These are phyloP conservation scores for Sinocyclocheilus anophthalmus DNA, from an alignment of 2,113 vertebrate species.

Conservation along the genomic window DNA sequence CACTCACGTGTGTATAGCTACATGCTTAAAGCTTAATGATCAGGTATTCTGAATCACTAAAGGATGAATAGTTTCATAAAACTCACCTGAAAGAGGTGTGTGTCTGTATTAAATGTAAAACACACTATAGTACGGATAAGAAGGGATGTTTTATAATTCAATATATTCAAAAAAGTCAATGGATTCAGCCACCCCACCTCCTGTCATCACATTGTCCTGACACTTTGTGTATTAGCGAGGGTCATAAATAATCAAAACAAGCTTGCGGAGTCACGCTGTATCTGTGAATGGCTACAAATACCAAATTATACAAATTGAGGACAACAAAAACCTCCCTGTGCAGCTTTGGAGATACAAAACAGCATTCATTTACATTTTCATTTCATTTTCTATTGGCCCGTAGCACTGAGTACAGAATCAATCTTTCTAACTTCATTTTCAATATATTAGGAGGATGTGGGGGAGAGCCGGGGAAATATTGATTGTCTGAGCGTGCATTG, in stretches of 20 bases:
- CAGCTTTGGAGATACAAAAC: slow-evolving; percentile 62
- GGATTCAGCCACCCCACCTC: not conserved
- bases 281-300: slow-evolving; percentile 57
- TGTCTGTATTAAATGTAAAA: not conserved
- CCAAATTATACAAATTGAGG: slow-evolving; percentile 72
- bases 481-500: slow-evolving; percentile 76
- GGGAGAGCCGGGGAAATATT: slow-evolving; percentile 73
- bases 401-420: slow-evolving; percentile 74
- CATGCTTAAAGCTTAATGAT: not conserved
- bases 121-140: not conserved
- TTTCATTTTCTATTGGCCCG: slow-evolving; percentile 77
- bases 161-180: slow-evolving; percentile 11
- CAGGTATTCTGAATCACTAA: not conserved
- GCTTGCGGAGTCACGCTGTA: slow-evolving; percentile 20
- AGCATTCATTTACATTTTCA: slow-evolving; percentile 79
- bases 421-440: slow-evolving; percentile 80
- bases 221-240: slow-evolving; percentile 43
- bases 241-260: slow-evolving; percentile 51
- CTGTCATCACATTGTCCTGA: slow-evolving; percentile 40
- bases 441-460: slow-evolving; percentile 77
- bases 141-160: not conserved
- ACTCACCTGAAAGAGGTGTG: not conserved
- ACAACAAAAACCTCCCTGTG: slow-evolving; percentile 63
- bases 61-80: not conserved
- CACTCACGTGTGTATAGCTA: not conserved